Percentiles rank a stretch among this genome's conserved stretches.
phyloP scores from a whole-genome alignment of 2,797 vertebrate genomes.

The Choloepus didactylus region DNA sequence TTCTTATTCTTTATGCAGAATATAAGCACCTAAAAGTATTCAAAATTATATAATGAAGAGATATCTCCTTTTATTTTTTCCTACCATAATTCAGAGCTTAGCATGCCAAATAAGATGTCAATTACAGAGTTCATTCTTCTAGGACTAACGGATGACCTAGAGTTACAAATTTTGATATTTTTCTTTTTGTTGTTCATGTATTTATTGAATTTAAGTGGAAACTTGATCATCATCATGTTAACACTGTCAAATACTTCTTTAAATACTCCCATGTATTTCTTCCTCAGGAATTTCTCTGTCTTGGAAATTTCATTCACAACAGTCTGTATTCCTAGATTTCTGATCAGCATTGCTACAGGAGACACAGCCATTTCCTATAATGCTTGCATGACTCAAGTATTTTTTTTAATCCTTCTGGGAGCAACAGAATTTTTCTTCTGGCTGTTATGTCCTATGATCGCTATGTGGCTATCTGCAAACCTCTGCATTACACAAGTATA shows the following conservation, averaged over 20 bases:
- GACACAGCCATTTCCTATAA: no score
- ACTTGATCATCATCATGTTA: slow-evolving; percentile 29
- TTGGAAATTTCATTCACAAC: slow-evolving; percentile 75
- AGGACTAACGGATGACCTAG: slow-evolving; percentile 9
- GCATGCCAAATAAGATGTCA: not conserved
- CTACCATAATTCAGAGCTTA: not conserved
- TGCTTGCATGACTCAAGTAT: no score
- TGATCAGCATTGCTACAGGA: not conserved
- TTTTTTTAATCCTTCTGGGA: no score
- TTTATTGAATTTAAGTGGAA: slow-evolving; percentile 52
- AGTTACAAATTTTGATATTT: slow-evolving; percentile 46
- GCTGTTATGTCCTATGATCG: no score
- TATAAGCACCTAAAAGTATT: not conserved
- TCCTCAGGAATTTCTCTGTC: not conserved
- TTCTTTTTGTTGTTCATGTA: slow-evolving; percentile 31
- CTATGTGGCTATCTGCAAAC: no score
- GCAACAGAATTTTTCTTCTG: no score
- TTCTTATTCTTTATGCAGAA: not conserved
- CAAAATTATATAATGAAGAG: not conserved
- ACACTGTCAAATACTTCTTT: slow-evolving; percentile 43
- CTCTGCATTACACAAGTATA: no score
- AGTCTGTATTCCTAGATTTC: slow-evolving; percentile 65
- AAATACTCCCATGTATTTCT: slow-evolving; percentile 77
- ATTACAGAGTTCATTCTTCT: slow-evolving; percentile 64
- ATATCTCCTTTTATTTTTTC: slow-evolving; percentile 19